phyloP scores from a whole-genome alignment of 2,113 vertebrate genomes.

The Periophthalmus modestus region DNA sequence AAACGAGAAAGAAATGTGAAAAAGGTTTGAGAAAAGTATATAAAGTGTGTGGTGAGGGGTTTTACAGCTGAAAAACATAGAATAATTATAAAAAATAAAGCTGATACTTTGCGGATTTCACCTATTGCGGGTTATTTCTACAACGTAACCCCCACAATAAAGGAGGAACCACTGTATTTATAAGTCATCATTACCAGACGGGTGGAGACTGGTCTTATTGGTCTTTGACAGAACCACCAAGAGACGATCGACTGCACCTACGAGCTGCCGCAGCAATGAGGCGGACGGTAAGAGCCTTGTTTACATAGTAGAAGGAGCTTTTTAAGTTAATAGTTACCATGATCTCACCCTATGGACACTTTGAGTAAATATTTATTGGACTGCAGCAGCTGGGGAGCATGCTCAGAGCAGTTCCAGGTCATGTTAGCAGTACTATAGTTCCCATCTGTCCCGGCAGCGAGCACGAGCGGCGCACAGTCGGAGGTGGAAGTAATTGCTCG shows the following conservation, averaged over 20 bases:
- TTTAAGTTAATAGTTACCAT: slow-evolving; percentile 2
- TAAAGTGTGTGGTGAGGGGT: no score
- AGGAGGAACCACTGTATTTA: no score
- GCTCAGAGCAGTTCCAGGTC: slow-evolving; percentile 9
- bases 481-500: slow-evolving; percentile 17
- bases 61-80: no score
- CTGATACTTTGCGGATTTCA: no score
- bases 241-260: not conserved
- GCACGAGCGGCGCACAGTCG: not conserved
- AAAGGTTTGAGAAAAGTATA: no score
- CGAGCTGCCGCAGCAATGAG: not conserved
- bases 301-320: not conserved
- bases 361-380: slow-evolving; percentile 4
- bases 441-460: slow-evolving; percentile 10
- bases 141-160: no score
- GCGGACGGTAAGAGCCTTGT: not conserved
- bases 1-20: no score
- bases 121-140: no score
- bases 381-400: slow-evolving; percentile 3
- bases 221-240: not conserved
- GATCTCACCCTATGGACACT: not conserved
- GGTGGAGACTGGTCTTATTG: not conserved
- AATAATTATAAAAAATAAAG: no score
- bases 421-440: slow-evolving; percentile 7
- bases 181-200: no score